Conservation (phyloP, 2,113 vertebrate species). For the Odobenus rosmarus region DNA sequence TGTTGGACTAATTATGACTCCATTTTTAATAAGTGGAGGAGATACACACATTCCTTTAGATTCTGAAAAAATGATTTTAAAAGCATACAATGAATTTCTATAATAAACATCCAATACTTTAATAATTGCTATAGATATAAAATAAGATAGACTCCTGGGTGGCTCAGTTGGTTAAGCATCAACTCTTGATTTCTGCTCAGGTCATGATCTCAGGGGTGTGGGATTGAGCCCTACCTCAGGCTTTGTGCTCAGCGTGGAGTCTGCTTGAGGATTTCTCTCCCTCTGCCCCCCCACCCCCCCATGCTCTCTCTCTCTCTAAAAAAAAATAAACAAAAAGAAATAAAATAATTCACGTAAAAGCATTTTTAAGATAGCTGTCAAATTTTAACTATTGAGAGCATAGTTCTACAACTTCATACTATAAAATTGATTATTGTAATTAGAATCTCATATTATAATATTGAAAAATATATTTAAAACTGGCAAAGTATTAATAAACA, state of each 20-base stretch:
- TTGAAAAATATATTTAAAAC: neutral
- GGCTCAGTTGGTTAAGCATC: neutral
- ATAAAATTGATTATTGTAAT: neutral
- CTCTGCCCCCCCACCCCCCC: neutral
- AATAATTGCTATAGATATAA: neutral
- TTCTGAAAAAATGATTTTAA: constrained; percentile 74
- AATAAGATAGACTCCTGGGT: neutral
- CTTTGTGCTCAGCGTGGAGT: neutral
- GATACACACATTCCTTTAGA: constrained; percentile 75
- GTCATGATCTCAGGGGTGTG: neutral
- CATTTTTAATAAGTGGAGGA: constrained; percentile 84
- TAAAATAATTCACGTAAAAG: neutral
- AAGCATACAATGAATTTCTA: neutral
- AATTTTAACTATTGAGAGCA: neutral
- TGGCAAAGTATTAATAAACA: neutral
- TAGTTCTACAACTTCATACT: neutral
- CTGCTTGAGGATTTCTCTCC: neutral
- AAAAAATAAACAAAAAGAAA: neutral
- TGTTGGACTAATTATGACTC: constrained; percentile 50
- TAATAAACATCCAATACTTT: neutral
- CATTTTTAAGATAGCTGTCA: neutral
- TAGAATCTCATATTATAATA: neutral
- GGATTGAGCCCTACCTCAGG: neutral
- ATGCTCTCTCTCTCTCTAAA: neutral
- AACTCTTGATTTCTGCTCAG: neutral